Percentiles rank a stretch among this genome's conserved stretches.
Evolutionary conservation across 1,140 invertebrate genomes (phyloP).

Genomic region (Oreohelix idahoensis): DNA sequence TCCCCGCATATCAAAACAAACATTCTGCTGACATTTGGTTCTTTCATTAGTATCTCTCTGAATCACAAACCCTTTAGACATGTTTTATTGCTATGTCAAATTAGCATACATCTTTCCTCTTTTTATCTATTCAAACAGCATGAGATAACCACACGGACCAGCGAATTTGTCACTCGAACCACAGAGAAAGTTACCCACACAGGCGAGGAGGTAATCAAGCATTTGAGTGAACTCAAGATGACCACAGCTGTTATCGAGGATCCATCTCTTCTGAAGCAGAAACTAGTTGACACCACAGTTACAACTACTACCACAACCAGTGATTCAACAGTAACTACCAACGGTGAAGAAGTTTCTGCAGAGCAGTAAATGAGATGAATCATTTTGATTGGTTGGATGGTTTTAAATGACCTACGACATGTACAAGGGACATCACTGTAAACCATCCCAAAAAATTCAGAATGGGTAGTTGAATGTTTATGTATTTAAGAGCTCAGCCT

Average conservation of each 20-base stretch:
- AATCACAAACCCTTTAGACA: too few species aligned
- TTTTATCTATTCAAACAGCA: conserved; percentile 18
- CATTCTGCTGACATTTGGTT: too few species aligned
- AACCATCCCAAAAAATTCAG: background rate
- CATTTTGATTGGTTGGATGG: too few species aligned
- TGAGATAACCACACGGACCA: conserved; percentile 37
- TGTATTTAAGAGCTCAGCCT: background rate
- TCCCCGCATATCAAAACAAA: too few species aligned
- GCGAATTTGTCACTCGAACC: conserved; percentile 35
- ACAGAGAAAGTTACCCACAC: conserved; percentile 35
- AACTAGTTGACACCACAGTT: conserved; percentile 13
- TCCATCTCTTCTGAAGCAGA: conserved; percentile 37
- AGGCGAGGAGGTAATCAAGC: conserved; percentile 35
- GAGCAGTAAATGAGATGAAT: background rate
- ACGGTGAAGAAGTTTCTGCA: conserved; percentile 7
- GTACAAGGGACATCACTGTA: too few species aligned
- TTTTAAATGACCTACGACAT: too few species aligned
- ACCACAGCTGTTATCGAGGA: conserved; percentile 38
- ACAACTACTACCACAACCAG: conserved; percentile 27
- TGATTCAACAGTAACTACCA: background rate
- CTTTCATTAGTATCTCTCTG: too few species aligned
- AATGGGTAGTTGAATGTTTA: background rate
- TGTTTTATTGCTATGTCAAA: too few species aligned
- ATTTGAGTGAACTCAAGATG: conserved; percentile 40
- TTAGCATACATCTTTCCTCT: too few species aligned